Percentiles rank a stretch among this genome's conserved stretches.
Evolutionary conservation across 2,888 invertebrate species (phyloP).

Genomic region (Athripsodes cinereus): DNA sequence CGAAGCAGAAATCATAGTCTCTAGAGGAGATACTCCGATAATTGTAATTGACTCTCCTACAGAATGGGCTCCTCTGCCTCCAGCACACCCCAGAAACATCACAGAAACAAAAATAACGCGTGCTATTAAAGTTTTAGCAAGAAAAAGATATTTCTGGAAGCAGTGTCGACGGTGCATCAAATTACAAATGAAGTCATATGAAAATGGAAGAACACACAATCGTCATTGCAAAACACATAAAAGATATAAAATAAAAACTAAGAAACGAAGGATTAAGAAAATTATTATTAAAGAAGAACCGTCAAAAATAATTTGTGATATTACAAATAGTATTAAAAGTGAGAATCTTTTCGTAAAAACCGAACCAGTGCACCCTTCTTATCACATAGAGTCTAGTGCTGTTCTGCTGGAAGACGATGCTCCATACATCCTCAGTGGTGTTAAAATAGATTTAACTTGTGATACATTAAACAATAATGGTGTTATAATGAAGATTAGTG

Average conservation of each 20-base stretch:
- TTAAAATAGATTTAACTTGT: background rate
- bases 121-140: background rate
- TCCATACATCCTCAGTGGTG: background rate
- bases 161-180: background rate
- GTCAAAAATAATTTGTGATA: no score
- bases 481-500: no score
- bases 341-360: background rate
- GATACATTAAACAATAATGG: background rate
- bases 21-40: background rate
- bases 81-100: background rate
- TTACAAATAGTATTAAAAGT: background rate
- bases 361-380: background rate
- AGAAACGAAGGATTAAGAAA: background rate
- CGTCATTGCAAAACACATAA: background rate
- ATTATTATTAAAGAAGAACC: background rate
- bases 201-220: background rate
- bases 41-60: background rate
- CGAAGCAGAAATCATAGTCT: background rate
- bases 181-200: background rate
- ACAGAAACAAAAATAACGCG: background rate
- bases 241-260: background rate
- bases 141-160: background rate
- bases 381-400: background rate
- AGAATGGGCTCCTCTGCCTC: background rate
- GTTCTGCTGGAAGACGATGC: background rate